Evolutionary conservation across 2,888 invertebrate genomes (phyloP), one percentile per base, ranked within the genome.

Genomic region (Drosophila prolongata): DNA sequence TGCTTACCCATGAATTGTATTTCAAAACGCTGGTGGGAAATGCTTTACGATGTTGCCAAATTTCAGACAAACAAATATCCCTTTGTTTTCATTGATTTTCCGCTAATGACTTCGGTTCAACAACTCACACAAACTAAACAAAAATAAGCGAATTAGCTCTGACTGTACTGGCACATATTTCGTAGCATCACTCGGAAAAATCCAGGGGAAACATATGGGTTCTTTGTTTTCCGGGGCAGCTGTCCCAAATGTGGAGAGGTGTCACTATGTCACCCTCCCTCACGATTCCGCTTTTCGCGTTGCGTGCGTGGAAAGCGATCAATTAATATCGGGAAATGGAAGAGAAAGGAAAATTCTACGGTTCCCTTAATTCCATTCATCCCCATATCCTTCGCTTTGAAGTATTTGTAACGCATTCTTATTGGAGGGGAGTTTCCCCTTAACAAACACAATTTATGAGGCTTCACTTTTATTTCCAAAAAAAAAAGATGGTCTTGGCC

Each of bases 371-470:
- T 46, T 40, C 61, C 47, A 54, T 46, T 38, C 47, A 62, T 62
- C 58, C 14, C 44, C 16, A 19, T 57, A 60, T 64, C 71, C 60
- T 55, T 38, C 9, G 43, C 44, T 52, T 43, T 60, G 54, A 43
- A 30, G 30, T 57, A 34, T 68, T 27, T 60, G 77, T 75, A 72
- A 83, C 75, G 82, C 86, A 86, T 86, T 83, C 87, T 64, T 62
- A 88, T 88, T 77, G 76, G 79, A 87, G 61, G 13, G 38, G 37
- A 19, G 14, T 13, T 11, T 16, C 50, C 54, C 42, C 27, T 19
- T 47, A 14, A 24, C 6, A 10, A 42, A 27, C 16, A 16, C 79
- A 75, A 87, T 87, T 84, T 84, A 81, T 74, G 79, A 43, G 78
- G 27, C 64, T 44, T 44, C 37, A 6, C 10, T 34, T 53, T 46